Conservation (phyloP, 2,888 invertebrate genomes). For the Criorhina ranunculi region DNA sequence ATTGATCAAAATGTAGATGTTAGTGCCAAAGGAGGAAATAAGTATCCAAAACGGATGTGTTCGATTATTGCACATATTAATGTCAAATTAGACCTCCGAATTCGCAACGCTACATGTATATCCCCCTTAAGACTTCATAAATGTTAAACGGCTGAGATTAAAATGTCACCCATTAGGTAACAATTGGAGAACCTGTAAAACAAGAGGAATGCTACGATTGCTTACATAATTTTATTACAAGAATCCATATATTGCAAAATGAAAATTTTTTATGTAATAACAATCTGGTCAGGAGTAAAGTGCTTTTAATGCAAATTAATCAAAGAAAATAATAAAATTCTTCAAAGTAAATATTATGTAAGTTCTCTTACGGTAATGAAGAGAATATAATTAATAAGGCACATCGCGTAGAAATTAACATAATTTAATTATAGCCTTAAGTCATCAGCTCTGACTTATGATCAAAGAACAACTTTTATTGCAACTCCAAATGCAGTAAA, state of each 20-base stretch:
- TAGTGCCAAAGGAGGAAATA: too few species aligned
- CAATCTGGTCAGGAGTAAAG: neutral
- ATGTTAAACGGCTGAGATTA: too few species aligned
- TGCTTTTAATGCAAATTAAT: neutral
- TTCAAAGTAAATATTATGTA: neutral
- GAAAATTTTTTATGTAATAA: neutral
- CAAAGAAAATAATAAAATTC: neutral
- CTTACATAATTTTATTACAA: too few species aligned
- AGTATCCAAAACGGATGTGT: too few species aligned
- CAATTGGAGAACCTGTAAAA: too few species aligned
- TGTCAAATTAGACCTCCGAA: too few species aligned
- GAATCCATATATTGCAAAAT: neutral
- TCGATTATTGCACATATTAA: too few species aligned
- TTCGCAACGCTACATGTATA: too few species aligned
- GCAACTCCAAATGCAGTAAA: neutral
- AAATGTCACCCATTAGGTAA: too few species aligned
- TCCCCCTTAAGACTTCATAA: too few species aligned
- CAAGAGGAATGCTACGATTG: too few species aligned
- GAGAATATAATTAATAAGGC: constrained; percentile 1
- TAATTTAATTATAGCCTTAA: constrained; percentile 17
- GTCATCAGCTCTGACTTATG: constrained; percentile 7
- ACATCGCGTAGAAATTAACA: constrained; percentile 2
- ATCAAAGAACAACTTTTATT: constrained; percentile 2
- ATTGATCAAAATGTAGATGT: too few species aligned
- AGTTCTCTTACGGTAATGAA: neutral